Base-by-base conservation (phyloP, 2,797 vertebrate species). In the Dendrocincla fuliginosa region DNA sequence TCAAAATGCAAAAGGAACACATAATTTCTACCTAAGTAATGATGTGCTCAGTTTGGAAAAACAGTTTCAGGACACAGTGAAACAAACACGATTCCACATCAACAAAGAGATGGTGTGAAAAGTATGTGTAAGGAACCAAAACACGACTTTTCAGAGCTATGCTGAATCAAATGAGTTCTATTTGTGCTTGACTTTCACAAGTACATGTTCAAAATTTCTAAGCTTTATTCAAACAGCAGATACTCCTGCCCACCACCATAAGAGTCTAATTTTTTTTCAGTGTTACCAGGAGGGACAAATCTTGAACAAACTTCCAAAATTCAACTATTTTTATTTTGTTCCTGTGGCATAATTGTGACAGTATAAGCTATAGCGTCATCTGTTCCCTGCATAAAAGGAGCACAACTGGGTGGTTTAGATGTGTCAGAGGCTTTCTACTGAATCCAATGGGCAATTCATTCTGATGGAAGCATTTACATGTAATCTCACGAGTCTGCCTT, bases 171-270 rank as follows among this genome's bases (percentile, higher is more conserved):
- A 85, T 47, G 22, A 60, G 57, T 90, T 88, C 80, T 91, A 75
- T 95, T 91, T 87, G 82, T 90, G 83, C 69, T 87, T 83, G 64
- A 71, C 28, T 90, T 92, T 94, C 87, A 93, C 67, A 90, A 89
- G 87, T 70, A 82, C 83, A 81, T 73, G 67, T 73, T 94, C 65
- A 76, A 90, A 85, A 95, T 92, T 53, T 47, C 81, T 89, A 56
- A 86, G 81, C 46, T 84, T 71, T 89, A 82, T 69, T 86, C 37
- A 47, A 90, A 85, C 53, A 86, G 71, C 61, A 84, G 65, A 68
- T 85, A 79, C 52, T 89, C 41, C 92, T 81, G 87, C 94, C 76
- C 92, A 89, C 84, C 50, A 86, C 59, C 35, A 32, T 33, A 50
- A 65, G 35, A 74, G 49, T 68, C 64, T 92, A 30, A 15, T 71